A percentile compares a stretch with the other conserved stretches of the same genome.
These are phyloP conservation scores for Empis livida DNA, from an alignment of 2,888 invertebrate genomes.

Conservation along the genomic window DNA sequence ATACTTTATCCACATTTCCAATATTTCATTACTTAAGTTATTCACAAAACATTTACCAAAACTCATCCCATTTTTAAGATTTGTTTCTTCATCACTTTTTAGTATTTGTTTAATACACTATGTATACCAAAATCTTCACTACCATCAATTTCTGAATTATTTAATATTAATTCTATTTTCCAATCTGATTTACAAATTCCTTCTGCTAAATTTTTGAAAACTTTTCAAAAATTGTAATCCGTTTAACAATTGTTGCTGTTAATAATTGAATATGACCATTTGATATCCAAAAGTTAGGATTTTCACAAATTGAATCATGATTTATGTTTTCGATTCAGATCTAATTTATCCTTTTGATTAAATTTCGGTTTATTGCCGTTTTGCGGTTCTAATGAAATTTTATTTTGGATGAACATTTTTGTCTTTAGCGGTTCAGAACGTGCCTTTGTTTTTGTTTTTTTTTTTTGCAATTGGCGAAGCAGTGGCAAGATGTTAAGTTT, in stretches of 20 bases:
- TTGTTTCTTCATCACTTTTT: constrained; percentile 43
- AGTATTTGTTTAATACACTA: constrained; percentile 61
- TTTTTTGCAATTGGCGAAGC: too few relatives aligned
- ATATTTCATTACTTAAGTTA: constrained; percentile 39
- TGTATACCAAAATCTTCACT: constrained; percentile 67
- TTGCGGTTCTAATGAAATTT: too few relatives aligned
- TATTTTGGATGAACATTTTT: too few relatives aligned
- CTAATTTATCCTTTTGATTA: too few relatives aligned
- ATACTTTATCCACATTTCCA: background rate
- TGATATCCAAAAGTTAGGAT: constrained; percentile 54
- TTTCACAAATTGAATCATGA: constrained; percentile 38
- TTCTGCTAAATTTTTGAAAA: constrained; percentile 3
- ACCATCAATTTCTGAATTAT: constrained; percentile 33
- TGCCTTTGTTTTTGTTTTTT: too few relatives aligned
- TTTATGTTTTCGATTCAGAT: too few relatives aligned
- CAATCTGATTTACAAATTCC: constrained; percentile 9
- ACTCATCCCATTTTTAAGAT: constrained; percentile 34
- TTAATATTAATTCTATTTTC: constrained; percentile 18
- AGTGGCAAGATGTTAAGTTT: too few relatives aligned
- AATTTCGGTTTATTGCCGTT: too few relatives aligned
- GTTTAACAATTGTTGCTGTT: constrained; percentile 45
- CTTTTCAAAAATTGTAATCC: constrained; percentile 9
- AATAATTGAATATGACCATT: constrained; percentile 53
- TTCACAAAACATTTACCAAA: constrained; percentile 46
- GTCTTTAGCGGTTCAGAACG: too few relatives aligned